Evolutionary conservation across 2,113 vertebrate species (phyloP), one percentile per base, ranked within the genome.

Genomic region (Lepidothrix coronata): DNA sequence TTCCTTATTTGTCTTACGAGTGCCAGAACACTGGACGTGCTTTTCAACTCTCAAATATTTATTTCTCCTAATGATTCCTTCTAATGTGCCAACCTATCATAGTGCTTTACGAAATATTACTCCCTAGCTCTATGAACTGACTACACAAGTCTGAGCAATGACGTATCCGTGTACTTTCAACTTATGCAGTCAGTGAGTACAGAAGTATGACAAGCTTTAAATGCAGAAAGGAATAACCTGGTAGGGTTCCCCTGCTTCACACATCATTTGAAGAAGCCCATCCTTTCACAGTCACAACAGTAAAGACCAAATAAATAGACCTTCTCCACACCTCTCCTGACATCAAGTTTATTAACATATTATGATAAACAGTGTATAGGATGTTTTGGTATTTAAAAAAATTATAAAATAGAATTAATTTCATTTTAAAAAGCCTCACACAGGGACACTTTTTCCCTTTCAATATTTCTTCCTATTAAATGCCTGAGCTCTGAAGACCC

Each of bases 21-120:
- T 59, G 63, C 48, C 75, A 88, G 75, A 85, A 89, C 24, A 80
- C 66, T 76, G 51, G 59, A 66, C 41, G 28, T 74, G 74, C 35
- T 84, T 94, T 91, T 86, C 59, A 90, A n/a, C 19, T 77, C 79
- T 83, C 82, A 91, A 67, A 87, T 91, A 91, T 88, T 89, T 90
- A 76, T 80, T 88, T 85, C 13, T 54, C 24, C 21, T 91, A 83
- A 82, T 57, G 43, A 88, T 80, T 75, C 33, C 7, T 80, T 83
- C 25, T 83, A 80, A 67, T 67, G 17, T 58, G 51, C 17, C 46
- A 94, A 67, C 27, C 35, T 72, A 66, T 82, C 66, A 67, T 11
- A 71, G 5, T 24, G 5, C 14, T 94, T 80, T 67, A 74, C 7
- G 90, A 88, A 85, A 90, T 66, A 85, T 87, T 51, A 46, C 25